phyloP scores from a whole-genome alignment of 2,888 invertebrate species.

The Pegoplata infirma region DNA sequence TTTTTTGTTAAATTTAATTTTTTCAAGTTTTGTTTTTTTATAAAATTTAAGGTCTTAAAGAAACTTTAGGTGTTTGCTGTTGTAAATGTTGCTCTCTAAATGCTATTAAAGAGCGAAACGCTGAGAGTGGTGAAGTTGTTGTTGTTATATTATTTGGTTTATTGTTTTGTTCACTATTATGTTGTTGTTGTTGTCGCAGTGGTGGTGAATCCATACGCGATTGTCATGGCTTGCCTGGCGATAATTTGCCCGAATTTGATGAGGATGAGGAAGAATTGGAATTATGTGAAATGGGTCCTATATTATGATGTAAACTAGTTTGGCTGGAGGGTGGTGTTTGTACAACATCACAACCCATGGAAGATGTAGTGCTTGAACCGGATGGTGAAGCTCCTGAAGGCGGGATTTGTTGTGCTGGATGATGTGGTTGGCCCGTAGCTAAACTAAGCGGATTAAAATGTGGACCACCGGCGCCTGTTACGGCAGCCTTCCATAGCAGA shows the following conservation, averaged over 20 bases:
- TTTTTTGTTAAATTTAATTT: conserved; percentile 16
- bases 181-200: conserved; percentile 27
- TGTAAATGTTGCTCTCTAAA: conserved; percentile 76
- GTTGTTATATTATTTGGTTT: conserved; percentile 58
- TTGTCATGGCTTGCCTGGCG: conserved; percentile 77
- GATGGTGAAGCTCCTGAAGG: conserved; percentile 80
- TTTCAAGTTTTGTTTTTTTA: no score
- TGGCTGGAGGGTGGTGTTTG: conserved; percentile 71
- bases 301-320: conserved; percentile 63
- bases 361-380: conserved; percentile 79
- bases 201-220: conserved; percentile 65
- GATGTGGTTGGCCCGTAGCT: conserved; percentile 72
- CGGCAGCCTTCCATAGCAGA: conserved; percentile 77
- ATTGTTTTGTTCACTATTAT: conserved; percentile 48
- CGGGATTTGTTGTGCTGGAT: conserved; percentile 71
- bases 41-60: conserved; percentile 73
- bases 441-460: conserved; percentile 77
- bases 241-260: conserved; percentile 76
- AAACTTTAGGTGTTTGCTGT: conserved; percentile 73
- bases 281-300: conserved; percentile 76
- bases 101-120: conserved; percentile 76
- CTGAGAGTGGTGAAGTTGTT: conserved; percentile 71
- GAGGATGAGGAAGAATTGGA: conserved; percentile 75
- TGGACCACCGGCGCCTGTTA: conserved; percentile 74
- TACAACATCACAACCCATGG: conserved; percentile 76